Evolutionary conservation across 1,140 invertebrate genomes (phyloP).

Genomic region (Harpegnathos saltator): DNA sequence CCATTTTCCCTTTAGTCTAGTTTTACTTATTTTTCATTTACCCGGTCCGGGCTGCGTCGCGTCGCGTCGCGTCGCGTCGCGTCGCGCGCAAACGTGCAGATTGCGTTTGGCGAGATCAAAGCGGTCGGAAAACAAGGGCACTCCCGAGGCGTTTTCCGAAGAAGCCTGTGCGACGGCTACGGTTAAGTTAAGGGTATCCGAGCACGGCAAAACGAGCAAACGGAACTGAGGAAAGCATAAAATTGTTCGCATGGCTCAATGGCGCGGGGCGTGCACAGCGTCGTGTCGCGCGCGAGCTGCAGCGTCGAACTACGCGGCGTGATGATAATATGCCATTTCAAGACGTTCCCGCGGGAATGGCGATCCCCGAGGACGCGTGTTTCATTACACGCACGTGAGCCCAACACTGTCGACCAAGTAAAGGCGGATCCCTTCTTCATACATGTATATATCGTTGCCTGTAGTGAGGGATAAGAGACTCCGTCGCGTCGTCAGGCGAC

Average conservation of each 20-base stretch:
- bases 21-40: conserved; percentile 57
- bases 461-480: neutral
- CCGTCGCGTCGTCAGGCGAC: no score
- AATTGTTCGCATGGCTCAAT: conserved; percentile 7
- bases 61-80: conserved; percentile 11
- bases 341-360: conserved; percentile 25
- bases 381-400: conserved; percentile 48
- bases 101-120: conserved; percentile 66
- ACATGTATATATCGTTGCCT: neutral
- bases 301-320: neutral
- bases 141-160: conserved; percentile 58
- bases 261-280: neutral
- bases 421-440: conserved; percentile 27
- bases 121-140: conserved; percentile 64
- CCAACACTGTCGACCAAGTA: conserved; percentile 13
- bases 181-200: conserved; percentile 65
- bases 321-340: conserved; percentile 47
- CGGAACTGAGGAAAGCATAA: conserved; percentile 21
- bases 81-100: conserved; percentile 38
- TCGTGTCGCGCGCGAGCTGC: neutral
- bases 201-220: conserved; percentile 17
- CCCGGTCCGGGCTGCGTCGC: no score
- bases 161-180: conserved; percentile 27
- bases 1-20: conserved; percentile 29
- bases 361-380: conserved; percentile 28